Percentiles rank a stretch among this genome's conserved stretches.
Conservation (phyloP, 2,888 invertebrate genomes). For the Eristalis pertinax region DNA sequence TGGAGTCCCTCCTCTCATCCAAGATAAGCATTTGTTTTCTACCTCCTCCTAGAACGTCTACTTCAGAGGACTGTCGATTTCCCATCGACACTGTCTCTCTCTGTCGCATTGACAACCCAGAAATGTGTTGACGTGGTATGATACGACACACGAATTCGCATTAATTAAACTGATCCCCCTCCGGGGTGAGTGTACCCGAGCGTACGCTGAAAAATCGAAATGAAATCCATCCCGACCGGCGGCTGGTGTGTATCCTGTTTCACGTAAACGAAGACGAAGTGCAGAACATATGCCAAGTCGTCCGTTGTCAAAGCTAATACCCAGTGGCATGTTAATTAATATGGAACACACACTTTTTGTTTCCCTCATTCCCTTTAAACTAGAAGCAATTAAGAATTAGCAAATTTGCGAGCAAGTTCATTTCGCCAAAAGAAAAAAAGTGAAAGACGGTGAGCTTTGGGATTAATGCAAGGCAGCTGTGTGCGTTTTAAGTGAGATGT, state of each 20-base stretch:
- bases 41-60: not conserved
- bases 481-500: not conserved
- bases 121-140: conserved; percentile 22
- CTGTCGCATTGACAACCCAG: not conserved
- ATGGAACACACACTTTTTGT: conserved; percentile 1
- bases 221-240: not conserved
- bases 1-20: conserved; percentile 16
- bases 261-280: not conserved
- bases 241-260: not conserved
- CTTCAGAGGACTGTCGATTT: conserved; percentile 18
- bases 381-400: conserved; percentile 12
- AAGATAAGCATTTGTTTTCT: conserved; percentile 18
- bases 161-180: conserved; percentile 30
- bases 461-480: not conserved
- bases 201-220: conserved; percentile 4
- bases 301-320: not conserved
- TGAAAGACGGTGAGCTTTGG: not conserved
- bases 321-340: not conserved
- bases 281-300: not conserved
- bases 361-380: not conserved
- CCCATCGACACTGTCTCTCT: not conserved
- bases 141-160: conserved; percentile 25
- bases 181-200: conserved; percentile 11
- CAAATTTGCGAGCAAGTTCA: not conserved
- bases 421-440: not conserved